Evolutionary conservation across 2,113 vertebrate species (phyloP).

Genomic region (Tachycineta bicolor): DNA sequence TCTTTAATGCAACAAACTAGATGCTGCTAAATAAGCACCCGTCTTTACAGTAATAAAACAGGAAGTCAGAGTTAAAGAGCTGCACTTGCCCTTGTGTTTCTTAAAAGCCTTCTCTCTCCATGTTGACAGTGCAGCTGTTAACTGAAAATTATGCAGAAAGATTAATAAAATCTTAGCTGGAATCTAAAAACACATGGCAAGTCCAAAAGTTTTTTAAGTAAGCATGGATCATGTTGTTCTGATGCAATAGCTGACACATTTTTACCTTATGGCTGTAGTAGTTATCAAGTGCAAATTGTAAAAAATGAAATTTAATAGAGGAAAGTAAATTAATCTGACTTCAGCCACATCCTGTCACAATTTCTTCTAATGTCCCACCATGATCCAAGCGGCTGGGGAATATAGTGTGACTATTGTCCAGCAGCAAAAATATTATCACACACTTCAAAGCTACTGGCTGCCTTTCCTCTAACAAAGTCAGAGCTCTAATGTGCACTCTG

Average conservation of each 20-base stretch:
- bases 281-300: background rate
- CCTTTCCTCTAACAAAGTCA: constrained; percentile 26
- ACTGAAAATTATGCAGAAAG: constrained; percentile 59
- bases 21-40: constrained; percentile 22
- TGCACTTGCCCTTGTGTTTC: constrained; percentile 60
- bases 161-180: constrained; percentile 29
- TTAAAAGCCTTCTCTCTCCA: constrained; percentile 74
- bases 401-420: background rate
- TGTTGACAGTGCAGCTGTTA: constrained; percentile 74
- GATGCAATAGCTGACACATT: background rate
- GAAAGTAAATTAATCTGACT: constrained; percentile 13
- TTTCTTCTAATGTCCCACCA: background rate
- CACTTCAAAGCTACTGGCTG: constrained; percentile 31
- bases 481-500: background rate
- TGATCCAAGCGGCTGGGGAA: background rate
- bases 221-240: background rate
- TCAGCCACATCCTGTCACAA: background rate
- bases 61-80: constrained; percentile 48
- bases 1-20: background rate
- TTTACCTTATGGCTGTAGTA: background rate
- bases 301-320: background rate
- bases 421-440: constrained; percentile 42
- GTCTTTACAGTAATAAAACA: constrained; percentile 21
- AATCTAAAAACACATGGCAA: background rate
- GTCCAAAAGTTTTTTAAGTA: background rate